These are phyloP conservation scores for Tanytarsus gracilentus DNA, from an alignment of 2,888 invertebrate species.

Conservation along the genomic window DNA sequence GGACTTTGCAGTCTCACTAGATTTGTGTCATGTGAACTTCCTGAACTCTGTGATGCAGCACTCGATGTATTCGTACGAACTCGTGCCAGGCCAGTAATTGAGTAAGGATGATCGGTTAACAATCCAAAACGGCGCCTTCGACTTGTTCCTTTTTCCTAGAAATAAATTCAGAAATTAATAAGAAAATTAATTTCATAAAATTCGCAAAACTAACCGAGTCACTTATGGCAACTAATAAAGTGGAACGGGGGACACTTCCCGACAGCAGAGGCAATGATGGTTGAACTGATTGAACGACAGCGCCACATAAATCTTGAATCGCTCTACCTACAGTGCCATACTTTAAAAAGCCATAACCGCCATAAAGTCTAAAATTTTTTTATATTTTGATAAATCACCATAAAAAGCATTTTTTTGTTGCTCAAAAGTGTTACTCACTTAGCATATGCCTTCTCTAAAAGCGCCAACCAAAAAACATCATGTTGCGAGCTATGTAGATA, in stretches of 20 bases:
- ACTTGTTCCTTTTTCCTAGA: slow-evolving; percentile 36
- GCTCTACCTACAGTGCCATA: slow-evolving; percentile 58
- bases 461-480: slow-evolving; percentile 64
- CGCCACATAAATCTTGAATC: slow-evolving; percentile 64
- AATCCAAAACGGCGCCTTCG: slow-evolving; percentile 54
- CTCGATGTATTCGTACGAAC: slow-evolving; percentile 46
- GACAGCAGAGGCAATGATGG: slow-evolving; percentile 44
- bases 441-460: slow-evolving; percentile 73
- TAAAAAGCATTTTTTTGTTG: background rate
- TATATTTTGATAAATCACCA: background rate
- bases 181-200: background rate
- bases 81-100: slow-evolving; percentile 60
- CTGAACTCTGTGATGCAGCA: slow-evolving; percentile 30
- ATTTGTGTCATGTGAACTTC: slow-evolving; percentile 47
- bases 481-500: slow-evolving; percentile 47
- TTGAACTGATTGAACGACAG: slow-evolving; percentile 60
- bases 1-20: slow-evolving; percentile 57
- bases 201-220: slow-evolving; percentile 35
- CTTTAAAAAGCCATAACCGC: slow-evolving; percentile 56
- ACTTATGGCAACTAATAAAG: slow-evolving; percentile 57
- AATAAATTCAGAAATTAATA: no score
- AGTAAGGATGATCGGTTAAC: slow-evolving; percentile 59
- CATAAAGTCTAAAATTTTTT: slow-evolving; percentile 50
- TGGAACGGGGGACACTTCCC: slow-evolving; percentile 61
- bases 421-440: slow-evolving; percentile 48